A percentile compares a stretch with the other conserved stretches of the same genome.
Conservation (phyloP, 2,888 invertebrate genomes). For the Arrhopalites spinosus region DNA sequence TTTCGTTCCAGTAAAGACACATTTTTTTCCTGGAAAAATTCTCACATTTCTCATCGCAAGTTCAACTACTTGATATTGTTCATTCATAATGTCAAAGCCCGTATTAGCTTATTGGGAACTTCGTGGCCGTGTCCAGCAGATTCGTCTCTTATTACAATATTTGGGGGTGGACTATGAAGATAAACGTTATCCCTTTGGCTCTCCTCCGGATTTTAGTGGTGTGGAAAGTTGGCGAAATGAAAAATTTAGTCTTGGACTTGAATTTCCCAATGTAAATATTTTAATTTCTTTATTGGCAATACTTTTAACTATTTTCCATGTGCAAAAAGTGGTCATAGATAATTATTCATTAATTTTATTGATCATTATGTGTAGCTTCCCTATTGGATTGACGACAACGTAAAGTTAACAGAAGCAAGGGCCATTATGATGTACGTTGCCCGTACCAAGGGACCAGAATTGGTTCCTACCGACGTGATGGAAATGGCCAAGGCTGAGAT, state of each 20-base stretch:
- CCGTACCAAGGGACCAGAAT: conserved; percentile 57
- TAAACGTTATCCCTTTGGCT: conserved; percentile 59
- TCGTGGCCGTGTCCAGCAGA: conserved; percentile 54
- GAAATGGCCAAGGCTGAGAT: neutral
- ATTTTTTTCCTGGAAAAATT: too few relatives aligned
- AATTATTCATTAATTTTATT: neutral
- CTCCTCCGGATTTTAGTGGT: conserved; percentile 58
- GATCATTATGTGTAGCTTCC: conserved; percentile 55
- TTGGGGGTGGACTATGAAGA: conserved; percentile 60
- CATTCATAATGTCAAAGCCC: too few relatives aligned
- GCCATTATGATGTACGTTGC: conserved; percentile 61
- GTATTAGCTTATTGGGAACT: too few relatives aligned
- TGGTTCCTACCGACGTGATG: conserved; percentile 59
- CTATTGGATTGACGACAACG: conserved; percentile 61
- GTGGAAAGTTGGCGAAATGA: conserved; percentile 59
- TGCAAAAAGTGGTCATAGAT: neutral
- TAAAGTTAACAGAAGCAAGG: conserved; percentile 60
- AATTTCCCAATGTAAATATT: conserved; percentile 59
- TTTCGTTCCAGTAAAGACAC: too few relatives aligned
- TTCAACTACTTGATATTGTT: too few relatives aligned
- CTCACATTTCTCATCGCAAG: too few relatives aligned
- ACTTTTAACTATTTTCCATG: neutral
- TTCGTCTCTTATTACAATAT: conserved; percentile 60
- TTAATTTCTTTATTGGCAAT: neutral
- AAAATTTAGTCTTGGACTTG: conserved; percentile 57